phyloP scores from a whole-genome alignment of 2,888 invertebrate genomes.

The Chaitophorus viminalis region DNA sequence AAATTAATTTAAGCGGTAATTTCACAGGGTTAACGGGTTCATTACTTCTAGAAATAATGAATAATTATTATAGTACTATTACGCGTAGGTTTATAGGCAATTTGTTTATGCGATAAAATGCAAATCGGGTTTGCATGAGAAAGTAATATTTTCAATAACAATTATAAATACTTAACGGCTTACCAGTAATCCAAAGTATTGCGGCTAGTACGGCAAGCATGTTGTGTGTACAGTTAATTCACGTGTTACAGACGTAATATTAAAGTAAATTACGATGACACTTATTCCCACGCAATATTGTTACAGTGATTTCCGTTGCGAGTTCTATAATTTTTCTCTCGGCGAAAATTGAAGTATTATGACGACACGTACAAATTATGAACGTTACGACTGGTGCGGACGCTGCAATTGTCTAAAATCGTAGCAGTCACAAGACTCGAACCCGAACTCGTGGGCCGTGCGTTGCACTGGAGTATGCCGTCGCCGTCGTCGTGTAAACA shows the following conservation, averaged over 20 bases:
- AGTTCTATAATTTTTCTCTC: background rate
- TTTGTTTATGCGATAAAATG: background rate
- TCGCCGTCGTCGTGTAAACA: background rate
- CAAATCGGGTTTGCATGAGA: no score
- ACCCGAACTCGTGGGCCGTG: conserved; percentile 42
- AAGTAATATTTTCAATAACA: no score
- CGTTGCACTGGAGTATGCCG: conserved; percentile 42
- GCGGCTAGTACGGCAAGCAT: background rate
- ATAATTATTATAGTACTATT: background rate
- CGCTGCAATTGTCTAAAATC: conserved; percentile 39
- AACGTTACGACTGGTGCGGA: conserved; percentile 34
- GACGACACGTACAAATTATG: background rate
- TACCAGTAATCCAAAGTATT: conserved; percentile 28
- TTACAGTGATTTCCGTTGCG: background rate
- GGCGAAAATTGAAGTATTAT: background rate
- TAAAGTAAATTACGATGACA: background rate
- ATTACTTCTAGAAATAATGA: background rate
- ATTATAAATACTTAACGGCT: background rate
- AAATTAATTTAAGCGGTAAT: background rate
- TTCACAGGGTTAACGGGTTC: conserved; percentile 13
- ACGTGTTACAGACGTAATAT: background rate
- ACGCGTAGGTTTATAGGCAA: background rate
- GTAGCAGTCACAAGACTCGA: background rate
- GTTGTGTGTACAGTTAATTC: background rate
- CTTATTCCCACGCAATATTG: background rate